phyloP scores from a whole-genome alignment of 2,113 vertebrate genomes.

The Coracopsis vasa region DNA sequence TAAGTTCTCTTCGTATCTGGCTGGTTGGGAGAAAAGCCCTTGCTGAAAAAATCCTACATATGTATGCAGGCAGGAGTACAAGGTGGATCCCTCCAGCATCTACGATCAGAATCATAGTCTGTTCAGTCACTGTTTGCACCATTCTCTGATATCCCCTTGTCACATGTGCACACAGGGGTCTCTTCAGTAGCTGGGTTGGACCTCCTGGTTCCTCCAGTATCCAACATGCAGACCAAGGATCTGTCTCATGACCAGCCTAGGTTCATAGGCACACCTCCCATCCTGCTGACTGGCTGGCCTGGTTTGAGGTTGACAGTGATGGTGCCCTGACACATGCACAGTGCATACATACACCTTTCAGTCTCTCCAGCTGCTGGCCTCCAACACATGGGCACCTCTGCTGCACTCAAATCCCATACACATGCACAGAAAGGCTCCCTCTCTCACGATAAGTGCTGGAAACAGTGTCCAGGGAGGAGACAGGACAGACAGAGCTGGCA shows the following conservation, averaged over 20 bases:
- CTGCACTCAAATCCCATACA: no score
- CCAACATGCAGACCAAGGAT: background rate
- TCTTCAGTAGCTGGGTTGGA: background rate
- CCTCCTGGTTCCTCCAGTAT: background rate
- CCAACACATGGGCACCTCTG: rapidly evolving
- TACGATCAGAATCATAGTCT: background rate
- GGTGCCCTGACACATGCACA: rapidly evolving
- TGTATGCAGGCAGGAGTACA: background rate
- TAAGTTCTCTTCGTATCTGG: rapidly evolving
- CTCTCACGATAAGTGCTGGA: background rate
- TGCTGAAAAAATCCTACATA: rapidly evolving
- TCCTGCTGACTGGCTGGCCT: no score
- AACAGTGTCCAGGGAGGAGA: background rate
- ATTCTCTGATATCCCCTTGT: background rate
- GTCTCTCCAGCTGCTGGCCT: background rate
- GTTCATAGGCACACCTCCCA: rapidly evolving
- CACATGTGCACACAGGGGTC: rapidly evolving
- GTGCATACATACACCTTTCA: rapidly evolving
- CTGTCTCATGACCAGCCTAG: rapidly evolving
- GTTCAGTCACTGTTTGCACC: background rate
- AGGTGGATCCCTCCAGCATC: background rate
- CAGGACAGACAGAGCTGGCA: background rate
- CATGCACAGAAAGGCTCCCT: background rate
- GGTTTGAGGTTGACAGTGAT: rapidly evolving
- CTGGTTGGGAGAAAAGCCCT: background rate